Percentiles rank a stretch among this genome's conserved stretches.
phyloP scores from a whole-genome alignment of 2,797 vertebrate species.

The Lepus townsendii region DNA sequence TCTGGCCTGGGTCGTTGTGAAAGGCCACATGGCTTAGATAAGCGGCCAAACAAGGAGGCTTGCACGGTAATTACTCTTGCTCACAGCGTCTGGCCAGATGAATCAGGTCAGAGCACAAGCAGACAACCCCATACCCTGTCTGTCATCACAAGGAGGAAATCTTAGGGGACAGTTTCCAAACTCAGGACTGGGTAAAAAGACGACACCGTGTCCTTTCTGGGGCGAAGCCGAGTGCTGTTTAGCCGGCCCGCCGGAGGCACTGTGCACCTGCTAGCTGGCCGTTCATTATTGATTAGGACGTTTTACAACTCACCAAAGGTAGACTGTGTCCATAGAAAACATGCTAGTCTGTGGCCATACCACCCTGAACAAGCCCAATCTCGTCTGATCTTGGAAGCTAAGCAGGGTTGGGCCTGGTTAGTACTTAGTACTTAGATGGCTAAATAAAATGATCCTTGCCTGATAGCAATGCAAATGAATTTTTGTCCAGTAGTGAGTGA shows the following conservation, averaged over 20 bases:
- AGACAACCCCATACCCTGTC: background rate
- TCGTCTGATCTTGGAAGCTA: too few species aligned
- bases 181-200: background rate
- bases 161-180: background rate
- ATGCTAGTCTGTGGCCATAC: too few species aligned
- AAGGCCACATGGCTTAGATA: background rate
- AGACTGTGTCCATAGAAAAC: background rate
- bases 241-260: background rate
- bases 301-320: background rate
- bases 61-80: background rate
- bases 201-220: rapidly evolving
- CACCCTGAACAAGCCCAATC: too few species aligned
- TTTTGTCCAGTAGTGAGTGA: background rate
- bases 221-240: rapidly evolving
- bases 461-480: background rate
- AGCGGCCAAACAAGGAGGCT: background rate
- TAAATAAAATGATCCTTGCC: background rate
- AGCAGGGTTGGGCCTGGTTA: too few species aligned
- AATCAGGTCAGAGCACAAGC: background rate
- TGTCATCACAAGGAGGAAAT: background rate
- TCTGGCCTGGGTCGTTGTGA: background rate
- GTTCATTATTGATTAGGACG: background rate
- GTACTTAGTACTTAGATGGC: background rate
- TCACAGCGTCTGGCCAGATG: background rate
- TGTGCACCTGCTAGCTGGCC: background rate